These are phyloP conservation scores for Corythaixoides concolor DNA, from an alignment of 2,113 vertebrate genomes.

Conservation along the genomic window DNA sequence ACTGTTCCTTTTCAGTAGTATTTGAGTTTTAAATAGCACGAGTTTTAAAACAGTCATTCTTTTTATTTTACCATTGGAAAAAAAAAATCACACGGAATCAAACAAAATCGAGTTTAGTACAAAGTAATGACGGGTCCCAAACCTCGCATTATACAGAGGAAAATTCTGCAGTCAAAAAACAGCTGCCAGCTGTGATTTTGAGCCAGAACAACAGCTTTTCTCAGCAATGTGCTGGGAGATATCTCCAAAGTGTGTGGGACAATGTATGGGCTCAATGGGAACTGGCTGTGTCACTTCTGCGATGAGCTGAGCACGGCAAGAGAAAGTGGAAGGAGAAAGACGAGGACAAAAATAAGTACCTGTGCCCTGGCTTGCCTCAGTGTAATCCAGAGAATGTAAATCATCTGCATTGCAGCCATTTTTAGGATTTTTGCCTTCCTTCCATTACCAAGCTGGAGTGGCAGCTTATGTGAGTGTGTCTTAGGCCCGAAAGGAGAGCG, in stretches of 20 bases:
- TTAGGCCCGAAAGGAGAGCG: neutral
- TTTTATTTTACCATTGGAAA: neutral
- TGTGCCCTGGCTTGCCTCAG: neutral
- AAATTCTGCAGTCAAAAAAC: slow-evolving; percentile 9
- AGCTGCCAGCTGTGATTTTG: slow-evolving; percentile 21
- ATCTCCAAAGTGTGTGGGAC: neutral
- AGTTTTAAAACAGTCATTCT: neutral
- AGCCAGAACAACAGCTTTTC: slow-evolving; percentile 39
- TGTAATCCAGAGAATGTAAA: neutral
- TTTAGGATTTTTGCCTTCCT: slow-evolving; percentile 32
- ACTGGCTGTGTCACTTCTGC: neutral
- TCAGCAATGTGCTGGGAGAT: neutral
- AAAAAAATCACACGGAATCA: neutral
- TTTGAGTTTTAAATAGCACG: neutral
- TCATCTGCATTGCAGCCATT: slow-evolving; percentile 1
- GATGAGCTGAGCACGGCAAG: neutral
- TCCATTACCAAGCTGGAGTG: neutral
- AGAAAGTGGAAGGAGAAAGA: neutral
- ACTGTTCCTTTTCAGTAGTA: neutral
- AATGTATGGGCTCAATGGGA: neutral
- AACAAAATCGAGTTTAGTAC: neutral
- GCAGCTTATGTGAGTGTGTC: neutral
- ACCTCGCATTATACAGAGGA: neutral
- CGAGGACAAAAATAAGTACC: neutral
- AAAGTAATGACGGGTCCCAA: neutral